phyloP scores from a whole-genome alignment of 1,140 invertebrate genomes.

The Pseudomyrmex cubaensis region DNA sequence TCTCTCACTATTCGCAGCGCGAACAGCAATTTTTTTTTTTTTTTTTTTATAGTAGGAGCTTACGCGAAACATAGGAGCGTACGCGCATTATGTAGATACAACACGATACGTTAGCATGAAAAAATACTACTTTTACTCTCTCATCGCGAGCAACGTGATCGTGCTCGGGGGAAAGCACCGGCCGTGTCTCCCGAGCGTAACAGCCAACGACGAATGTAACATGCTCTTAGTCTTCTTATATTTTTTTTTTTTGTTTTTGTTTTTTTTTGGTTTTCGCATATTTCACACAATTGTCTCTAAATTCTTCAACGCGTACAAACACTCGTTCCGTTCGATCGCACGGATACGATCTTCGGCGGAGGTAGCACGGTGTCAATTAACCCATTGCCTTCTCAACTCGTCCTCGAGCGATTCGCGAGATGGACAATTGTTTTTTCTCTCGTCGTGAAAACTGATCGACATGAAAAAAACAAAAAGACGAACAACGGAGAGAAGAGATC shows the following conservation, averaged over 20 bases:
- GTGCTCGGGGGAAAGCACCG: neutral
- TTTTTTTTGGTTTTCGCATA: neutral
- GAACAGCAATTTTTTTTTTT: slow-evolving; percentile 35
- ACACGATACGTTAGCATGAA: slow-evolving; percentile 16
- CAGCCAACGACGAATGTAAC: slow-evolving; percentile 11
- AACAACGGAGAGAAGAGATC: neutral
- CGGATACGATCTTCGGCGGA: slow-evolving; percentile 46
- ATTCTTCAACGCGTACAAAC: slow-evolving; percentile 42
- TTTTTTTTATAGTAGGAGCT: neutral
- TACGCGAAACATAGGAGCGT: slow-evolving; percentile 34
- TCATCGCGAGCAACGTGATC: slow-evolving; percentile 1
- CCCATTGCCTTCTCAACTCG: slow-evolving; percentile 55
- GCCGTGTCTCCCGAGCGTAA: neutral
- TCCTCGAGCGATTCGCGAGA: neutral
- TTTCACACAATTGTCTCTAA: slow-evolving; percentile 20
- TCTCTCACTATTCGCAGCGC: slow-evolving; percentile 42
- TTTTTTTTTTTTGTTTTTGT: neutral
- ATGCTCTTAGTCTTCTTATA: neutral
- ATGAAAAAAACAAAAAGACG: neutral
- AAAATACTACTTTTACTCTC: slow-evolving; percentile 36
- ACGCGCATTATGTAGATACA: neutral
- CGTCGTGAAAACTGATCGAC: slow-evolving; percentile 3
- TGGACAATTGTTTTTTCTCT: neutral
- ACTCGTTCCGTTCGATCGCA: slow-evolving; percentile 35
- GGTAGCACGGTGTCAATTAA: slow-evolving; percentile 63